Evolutionary conservation across 92 coral and sea anemone species (phyloP).

Genomic region (Metridium senile): DNA sequence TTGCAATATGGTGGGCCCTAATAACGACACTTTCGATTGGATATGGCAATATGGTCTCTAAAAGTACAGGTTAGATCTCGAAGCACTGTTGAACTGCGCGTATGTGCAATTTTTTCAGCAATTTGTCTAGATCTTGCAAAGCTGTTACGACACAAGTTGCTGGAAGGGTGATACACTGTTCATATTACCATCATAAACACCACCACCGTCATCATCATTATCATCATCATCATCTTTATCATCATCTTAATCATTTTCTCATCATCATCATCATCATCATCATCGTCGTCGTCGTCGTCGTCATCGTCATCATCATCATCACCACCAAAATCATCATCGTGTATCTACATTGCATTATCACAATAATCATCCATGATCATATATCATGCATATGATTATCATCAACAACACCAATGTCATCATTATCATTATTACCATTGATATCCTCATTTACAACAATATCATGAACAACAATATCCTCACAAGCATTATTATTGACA

Average conservation of each 20-base stretch:
- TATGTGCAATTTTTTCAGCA: not conserved
- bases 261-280: not conserved
- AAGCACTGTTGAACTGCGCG: not conserved
- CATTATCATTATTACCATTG: not conserved
- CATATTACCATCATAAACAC: not conserved
- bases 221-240: not conserved
- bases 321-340: not conserved
- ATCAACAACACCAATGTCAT: not conserved
- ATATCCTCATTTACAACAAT: not conserved
- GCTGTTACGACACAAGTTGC: too few species aligned
- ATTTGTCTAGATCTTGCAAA: too few species aligned
- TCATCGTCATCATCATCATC: not conserved
- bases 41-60: conserved; percentile 60
- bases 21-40: conserved; percentile 49
- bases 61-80: conserved; percentile 35
- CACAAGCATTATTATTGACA: not conserved
- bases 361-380: not conserved
- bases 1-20: conserved; percentile 61
- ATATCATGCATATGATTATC: not conserved
- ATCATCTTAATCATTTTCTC: too few species aligned
- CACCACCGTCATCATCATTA: not conserved
- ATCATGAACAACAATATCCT: not conserved
- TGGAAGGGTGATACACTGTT: too few species aligned
- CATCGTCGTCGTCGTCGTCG: not conserved
- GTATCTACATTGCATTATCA: not conserved